phyloP scores from a whole-genome alignment of 2,797 vertebrate genomes.

The Scyliorhinus canicula region DNA sequence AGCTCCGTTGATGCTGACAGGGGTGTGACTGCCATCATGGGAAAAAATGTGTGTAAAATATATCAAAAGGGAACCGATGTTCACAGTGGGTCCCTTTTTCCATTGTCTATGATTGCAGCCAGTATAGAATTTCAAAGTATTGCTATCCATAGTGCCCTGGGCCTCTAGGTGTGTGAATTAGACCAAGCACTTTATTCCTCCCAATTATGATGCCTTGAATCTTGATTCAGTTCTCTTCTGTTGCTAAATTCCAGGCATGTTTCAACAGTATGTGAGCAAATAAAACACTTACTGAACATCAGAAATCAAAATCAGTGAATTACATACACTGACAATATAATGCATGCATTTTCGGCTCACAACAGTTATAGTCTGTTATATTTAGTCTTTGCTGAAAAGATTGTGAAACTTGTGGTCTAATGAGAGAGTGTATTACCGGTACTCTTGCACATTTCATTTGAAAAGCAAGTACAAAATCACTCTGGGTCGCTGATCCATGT shows the following conservation, averaged over 20 bases:
- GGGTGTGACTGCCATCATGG: slow-evolving; percentile 18
- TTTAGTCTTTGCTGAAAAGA: neutral
- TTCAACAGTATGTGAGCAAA: neutral
- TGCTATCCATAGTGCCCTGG: neutral
- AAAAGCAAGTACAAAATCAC: slow-evolving; percentile 9
- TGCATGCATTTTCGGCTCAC: neutral
- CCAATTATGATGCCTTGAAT: neutral
- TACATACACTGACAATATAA: neutral
- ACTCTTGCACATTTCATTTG: neutral
- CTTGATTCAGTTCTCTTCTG: neutral
- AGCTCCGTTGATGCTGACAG: too few relatives aligned
- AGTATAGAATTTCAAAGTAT: neutral
- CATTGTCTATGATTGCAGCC: neutral
- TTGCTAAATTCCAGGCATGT: neutral
- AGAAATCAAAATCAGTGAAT: neutral
- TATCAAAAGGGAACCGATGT: neutral
- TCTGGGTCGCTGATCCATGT: neutral
- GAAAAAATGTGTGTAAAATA: neutral
- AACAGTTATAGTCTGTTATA: neutral
- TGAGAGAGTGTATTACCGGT: neutral
- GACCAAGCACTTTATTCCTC: neutral
- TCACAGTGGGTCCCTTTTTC: neutral
- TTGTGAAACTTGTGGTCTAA: slow-evolving; percentile 8
- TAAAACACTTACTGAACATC: neutral
- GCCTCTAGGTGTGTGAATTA: neutral